Evolutionary conservation across 1,140 invertebrate species (phyloP), one percentile per base, ranked within the genome.

Genomic region (Sitodiplosis mosellana): DNA sequence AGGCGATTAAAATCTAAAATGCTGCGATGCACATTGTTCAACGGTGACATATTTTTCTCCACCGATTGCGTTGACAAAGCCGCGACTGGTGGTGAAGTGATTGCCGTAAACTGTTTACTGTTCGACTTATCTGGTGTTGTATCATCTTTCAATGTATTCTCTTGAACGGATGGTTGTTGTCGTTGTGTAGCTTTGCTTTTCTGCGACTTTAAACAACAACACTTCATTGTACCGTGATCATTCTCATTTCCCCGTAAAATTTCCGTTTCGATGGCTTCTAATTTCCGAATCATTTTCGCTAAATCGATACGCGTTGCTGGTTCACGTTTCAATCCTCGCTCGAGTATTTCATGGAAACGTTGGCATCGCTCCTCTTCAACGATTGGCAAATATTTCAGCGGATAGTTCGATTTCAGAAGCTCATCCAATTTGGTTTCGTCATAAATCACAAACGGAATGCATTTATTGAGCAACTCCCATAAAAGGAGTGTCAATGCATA

Each of bases 391-490:
- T 27, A 27, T 10, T 27, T 27, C n/a, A 34, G 18, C 19, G 33
- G 22, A 21, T 50, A 18, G 33, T 45, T 21, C 11, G n/a, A 14
- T 11, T 36, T 17, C 7, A 42, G 17, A 5, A 27, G 27, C 11
- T 27, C 27, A 15, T 15, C 44, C n/a, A 50, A 17, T 8, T 46
- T 45, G 10, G 33, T 33, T 15, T 47, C 7, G 22, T 41, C 20
- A 43, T 45, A 50, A 42, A 42, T 17, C 1, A 36, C 49, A 47
- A 46, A 50, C 7, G 49, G 49, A 34, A 50, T 40, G 36, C 17
- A 12, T n/a, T 37, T 6, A 44, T 50, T 46, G 6, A 50, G 21
- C 17, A 44, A 12, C 22, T 50, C 49, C 49, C 49, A 50, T 2
- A 50, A 18, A 4, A 47, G 14, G 21, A 50, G 18, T 21, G 21